Base-by-base conservation (phyloP, 2,113 vertebrate genomes). In the Nestor notabilis region DNA sequence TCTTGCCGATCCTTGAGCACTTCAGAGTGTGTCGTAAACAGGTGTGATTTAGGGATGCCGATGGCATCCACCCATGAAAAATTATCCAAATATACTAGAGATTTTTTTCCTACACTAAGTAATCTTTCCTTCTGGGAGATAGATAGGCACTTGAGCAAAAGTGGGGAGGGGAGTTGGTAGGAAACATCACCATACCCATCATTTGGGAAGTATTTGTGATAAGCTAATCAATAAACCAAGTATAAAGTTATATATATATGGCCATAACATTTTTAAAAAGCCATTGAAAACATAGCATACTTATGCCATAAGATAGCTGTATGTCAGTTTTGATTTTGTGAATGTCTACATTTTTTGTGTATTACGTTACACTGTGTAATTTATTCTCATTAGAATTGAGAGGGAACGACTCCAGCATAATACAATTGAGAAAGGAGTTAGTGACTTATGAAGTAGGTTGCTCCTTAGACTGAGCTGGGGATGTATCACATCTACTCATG, bases 21-120 rank as follows among this genome's bases (percentile, higher is more conserved):
- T 86, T 93, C 17, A 17, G 39, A 69, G n/a, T 31, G 17, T 80
- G 55, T 50, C 1, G 0, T 72, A 63, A 83, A 58, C 46, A 29
- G 0, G 0, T 1, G 8, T 49, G 71, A 71, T 53, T 77, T 74
- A 37, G 43, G 28, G 20, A 69, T 80, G 63, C 24, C 2, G 2
- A 19, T 88, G 53, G 31, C 20, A 52, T 88, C 68, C 8, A 3
- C 29, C 41, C 11, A 2, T 81, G 50, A 92, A 83, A 55, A 90
- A 52, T 19, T 68, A 63, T 46, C 37, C 77, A 69, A 90, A 72
- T 19, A 17, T 13, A 17, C 9, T 65, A 19, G 33, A 23, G 65
- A 20, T 24, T 68, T 89, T 35, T 86, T 82, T 61, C 33, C n/a
- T 35, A 18, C 11, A 18, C 20, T 33, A 41, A 76, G 46, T 66